Evolutionary conservation across 2,888 invertebrate species (phyloP).

Genomic region (Cephus spinipes): DNA sequence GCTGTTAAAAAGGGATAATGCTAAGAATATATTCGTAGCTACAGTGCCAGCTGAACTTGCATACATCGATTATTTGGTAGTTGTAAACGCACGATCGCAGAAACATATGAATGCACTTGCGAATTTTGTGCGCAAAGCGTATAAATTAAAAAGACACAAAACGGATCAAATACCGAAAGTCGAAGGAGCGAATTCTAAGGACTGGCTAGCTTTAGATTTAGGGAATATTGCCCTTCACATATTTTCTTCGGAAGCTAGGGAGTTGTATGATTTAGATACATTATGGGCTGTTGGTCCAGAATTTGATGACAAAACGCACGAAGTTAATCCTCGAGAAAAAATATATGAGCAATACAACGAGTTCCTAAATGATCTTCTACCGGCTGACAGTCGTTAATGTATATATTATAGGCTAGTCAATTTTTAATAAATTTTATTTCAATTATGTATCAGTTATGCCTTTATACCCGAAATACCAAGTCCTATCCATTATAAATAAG

Average conservation of each 20-base stretch:
- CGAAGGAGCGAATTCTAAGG: constrained; percentile 80
- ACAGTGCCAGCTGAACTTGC: constrained; percentile 78
- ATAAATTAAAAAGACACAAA: constrained; percentile 76
- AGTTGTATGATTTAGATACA: constrained; percentile 87
- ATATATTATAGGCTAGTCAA: neutral
- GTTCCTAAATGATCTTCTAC: constrained; percentile 75
- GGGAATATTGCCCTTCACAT: constrained; percentile 95
- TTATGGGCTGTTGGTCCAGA: constrained; percentile 90
- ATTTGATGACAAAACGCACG: constrained; percentile 79
- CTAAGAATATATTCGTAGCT: constrained; percentile 84
- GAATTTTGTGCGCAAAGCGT: constrained; percentile 81
- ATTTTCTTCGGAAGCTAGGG: constrained; percentile 78
- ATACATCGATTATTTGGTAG: constrained; percentile 88
- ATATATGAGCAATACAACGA: constrained; percentile 77
- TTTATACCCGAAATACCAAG: neutral
- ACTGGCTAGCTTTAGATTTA: constrained; percentile 93
- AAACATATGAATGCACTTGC: constrained; percentile 82
- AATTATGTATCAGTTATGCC: neutral
- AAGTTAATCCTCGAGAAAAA: constrained; percentile 72
- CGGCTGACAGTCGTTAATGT: constrained; percentile 63
- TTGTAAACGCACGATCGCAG: constrained; percentile 80
- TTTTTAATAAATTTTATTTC: neutral
- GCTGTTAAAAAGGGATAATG: constrained; percentile 81
- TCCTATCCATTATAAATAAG: too few species aligned
- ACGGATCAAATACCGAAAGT: constrained; percentile 79